These are phyloP conservation scores for Drosophila seguyi DNA, from an alignment of 1,140 invertebrate genomes.

Conservation along the genomic window DNA sequence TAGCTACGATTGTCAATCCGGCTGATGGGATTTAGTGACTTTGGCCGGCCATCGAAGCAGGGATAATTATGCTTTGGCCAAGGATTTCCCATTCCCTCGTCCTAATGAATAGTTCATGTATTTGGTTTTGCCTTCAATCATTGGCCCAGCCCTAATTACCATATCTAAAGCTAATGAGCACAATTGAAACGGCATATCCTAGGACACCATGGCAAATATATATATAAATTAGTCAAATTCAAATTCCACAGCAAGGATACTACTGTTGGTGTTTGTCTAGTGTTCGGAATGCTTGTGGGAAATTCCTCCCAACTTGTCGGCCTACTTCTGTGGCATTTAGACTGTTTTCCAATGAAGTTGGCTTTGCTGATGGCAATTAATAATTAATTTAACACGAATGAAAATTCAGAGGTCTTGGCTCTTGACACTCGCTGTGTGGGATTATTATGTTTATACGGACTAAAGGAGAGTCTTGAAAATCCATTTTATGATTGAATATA, in stretches of 20 bases:
- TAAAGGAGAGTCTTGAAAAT: background rate
- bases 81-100: background rate
- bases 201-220: slow-evolving; percentile 12
- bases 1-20: background rate
- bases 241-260: slow-evolving; percentile 4
- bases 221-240: slow-evolving; percentile 34
- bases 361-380: slow-evolving; percentile 19
- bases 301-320: slow-evolving; percentile 25
- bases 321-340: slow-evolving; percentile 23
- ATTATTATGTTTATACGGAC: slow-evolving; percentile 10
- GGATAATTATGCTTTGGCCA: slow-evolving; percentile 26
- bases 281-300: slow-evolving; percentile 13
- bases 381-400: slow-evolving; percentile 38
- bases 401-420: slow-evolving; percentile 11
- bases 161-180: slow-evolving; percentile 49
- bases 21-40: slow-evolving; percentile 10
- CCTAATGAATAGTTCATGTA: slow-evolving; percentile 23
- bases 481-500: background rate
- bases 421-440: slow-evolving; percentile 2
- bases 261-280: background rate
- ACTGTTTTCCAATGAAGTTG: slow-evolving; percentile 13
- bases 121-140: slow-evolving; percentile 5
- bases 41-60: slow-evolving; percentile 10
- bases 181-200: slow-evolving; percentile 40
- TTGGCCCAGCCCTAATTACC: slow-evolving; percentile 20